Evolutionary conservation across 2,113 vertebrate genomes (phyloP).

Genomic region (Eudyptes chrysolophus): DNA sequence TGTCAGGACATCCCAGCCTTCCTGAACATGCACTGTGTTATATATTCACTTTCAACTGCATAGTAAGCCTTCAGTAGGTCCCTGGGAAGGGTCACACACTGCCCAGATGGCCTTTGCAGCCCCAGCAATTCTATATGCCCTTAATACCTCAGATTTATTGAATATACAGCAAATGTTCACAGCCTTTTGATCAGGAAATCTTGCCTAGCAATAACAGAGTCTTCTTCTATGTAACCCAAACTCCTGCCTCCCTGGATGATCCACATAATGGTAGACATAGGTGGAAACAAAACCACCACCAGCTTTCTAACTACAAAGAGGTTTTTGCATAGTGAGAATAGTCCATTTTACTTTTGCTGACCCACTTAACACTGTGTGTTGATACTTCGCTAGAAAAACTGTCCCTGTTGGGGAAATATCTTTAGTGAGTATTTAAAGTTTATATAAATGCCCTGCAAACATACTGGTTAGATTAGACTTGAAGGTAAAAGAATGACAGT

Average conservation of each 20-base stretch:
- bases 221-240: not conserved
- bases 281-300: not conserved
- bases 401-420: not conserved
- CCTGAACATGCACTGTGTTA: not conserved
- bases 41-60: not conserved
- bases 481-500: not conserved
- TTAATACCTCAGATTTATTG: not conserved
- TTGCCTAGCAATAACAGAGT: not conserved
- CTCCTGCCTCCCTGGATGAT: not conserved
- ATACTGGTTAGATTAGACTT: not conserved
- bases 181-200: not conserved
- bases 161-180: not conserved
- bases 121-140: not conserved
- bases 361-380: not conserved
- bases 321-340: not conserved
- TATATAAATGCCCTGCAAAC: not conserved
- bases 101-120: not conserved
- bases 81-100: not conserved
- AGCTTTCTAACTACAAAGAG: not conserved
- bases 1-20: not conserved
- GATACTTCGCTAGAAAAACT: not conserved
- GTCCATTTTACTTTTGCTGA: not conserved
- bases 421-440: not conserved
- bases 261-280: not conserved
- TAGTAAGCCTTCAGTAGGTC: not conserved